Conservation (phyloP, 2,113 vertebrate species). For the Ophthalmolycus amberensis region DNA sequence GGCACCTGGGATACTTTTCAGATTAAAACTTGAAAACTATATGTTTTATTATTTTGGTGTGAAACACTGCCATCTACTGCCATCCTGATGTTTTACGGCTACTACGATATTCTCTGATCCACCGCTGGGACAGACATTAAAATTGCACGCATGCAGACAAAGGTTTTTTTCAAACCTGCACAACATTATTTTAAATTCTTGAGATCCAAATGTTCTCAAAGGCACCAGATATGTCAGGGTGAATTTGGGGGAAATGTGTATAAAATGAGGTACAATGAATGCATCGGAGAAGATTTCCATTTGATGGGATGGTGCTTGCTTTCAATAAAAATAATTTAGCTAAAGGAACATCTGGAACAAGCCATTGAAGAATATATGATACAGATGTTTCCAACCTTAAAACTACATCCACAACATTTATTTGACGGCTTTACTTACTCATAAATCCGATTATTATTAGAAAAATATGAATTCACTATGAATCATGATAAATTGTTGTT, state of each 20-base stretch:
- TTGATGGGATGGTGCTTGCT: background rate
- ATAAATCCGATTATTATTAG: background rate
- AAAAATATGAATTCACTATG: background rate
- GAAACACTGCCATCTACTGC: slow-evolving; percentile 61
- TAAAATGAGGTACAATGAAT: background rate
- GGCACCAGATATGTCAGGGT: background rate
- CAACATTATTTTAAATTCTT: background rate
- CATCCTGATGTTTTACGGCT: background rate
- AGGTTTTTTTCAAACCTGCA: background rate
- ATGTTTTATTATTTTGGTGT: background rate
- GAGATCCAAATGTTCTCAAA: background rate
- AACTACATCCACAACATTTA: background rate
- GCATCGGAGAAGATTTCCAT: background rate
- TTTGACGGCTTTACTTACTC: background rate
- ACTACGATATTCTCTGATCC: background rate
- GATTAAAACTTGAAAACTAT: background rate
- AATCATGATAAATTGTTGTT: background rate
- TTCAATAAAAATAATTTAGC: no score
- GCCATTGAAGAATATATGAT: background rate
- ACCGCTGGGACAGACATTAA: background rate
- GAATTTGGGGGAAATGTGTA: background rate
- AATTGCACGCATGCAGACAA: background rate
- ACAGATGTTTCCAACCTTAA: background rate
- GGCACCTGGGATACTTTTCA: background rate
- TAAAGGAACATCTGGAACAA: no score